phyloP scores from a whole-genome alignment of 2,888 invertebrate genomes.

The Chromoteleia sp. region DNA sequence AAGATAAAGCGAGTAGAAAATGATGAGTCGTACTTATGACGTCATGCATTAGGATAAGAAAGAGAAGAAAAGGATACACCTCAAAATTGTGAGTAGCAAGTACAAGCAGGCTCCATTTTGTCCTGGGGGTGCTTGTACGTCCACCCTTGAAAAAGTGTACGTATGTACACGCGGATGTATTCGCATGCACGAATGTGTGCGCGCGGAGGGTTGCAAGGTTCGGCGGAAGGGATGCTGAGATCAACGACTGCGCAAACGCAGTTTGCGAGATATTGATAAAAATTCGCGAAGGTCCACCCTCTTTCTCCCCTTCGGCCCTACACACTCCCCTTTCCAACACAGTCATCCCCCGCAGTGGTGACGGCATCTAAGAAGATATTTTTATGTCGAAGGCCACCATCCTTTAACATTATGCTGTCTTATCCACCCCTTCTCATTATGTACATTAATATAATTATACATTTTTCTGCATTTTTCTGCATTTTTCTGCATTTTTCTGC shows the following conservation, averaged over 20 bases:
- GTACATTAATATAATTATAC: slow-evolving; percentile 82
- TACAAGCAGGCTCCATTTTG: slow-evolving; percentile 83
- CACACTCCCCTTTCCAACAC: slow-evolving; percentile 59
- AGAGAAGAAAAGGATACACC: slow-evolving; percentile 80
- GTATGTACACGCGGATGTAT: slow-evolving; percentile 72
- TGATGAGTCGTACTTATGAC: slow-evolving; percentile 66
- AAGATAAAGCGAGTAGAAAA: slow-evolving; percentile 64
- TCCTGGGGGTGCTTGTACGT: slow-evolving; percentile 81
- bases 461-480: slow-evolving; percentile 74
- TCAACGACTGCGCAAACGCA: slow-evolving; percentile 80
- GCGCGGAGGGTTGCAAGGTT: slow-evolving; percentile 74
- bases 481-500: neutral
- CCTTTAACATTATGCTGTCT: slow-evolving; percentile 70
- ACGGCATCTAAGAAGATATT: slow-evolving; percentile 83
- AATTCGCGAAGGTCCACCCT: slow-evolving; percentile 83
- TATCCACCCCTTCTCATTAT: slow-evolving; percentile 77
- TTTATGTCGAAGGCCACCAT: slow-evolving; percentile 82
- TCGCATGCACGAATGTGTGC: slow-evolving; percentile 70
- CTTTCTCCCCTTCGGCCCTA: slow-evolving; percentile 75
- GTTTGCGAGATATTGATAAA: slow-evolving; percentile 83
- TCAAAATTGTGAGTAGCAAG: slow-evolving; percentile 77
- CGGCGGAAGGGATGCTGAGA: slow-evolving; percentile 79
- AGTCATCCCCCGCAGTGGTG: slow-evolving; percentile 73
- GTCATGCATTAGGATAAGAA: slow-evolving; percentile 59
- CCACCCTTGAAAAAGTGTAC: slow-evolving; percentile 69